Percentiles rank a stretch among this genome's conserved stretches.
Conservation (phyloP, 1,140 invertebrate species). For the Nasonia longicornis region DNA sequence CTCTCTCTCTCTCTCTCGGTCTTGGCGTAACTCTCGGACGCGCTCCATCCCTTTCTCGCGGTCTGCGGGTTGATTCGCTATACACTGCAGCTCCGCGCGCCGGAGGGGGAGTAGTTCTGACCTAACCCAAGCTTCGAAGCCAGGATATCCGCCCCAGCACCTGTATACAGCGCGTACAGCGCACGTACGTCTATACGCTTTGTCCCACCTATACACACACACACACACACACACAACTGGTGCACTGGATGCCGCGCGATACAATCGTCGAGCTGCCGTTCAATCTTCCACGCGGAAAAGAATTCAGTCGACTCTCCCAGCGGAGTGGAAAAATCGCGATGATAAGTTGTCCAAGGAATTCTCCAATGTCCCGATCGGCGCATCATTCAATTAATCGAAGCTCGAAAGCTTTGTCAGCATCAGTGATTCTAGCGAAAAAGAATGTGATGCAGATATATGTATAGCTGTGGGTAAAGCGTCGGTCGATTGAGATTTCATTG, state of each 20-base stretch:
- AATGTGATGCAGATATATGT: not conserved
- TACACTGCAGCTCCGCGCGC: not conserved
- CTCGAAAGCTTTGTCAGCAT: no score
- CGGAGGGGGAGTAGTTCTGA: not conserved
- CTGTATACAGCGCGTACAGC: not conserved
- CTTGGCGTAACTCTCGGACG: conserved; percentile 2
- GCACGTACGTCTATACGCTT: conserved; percentile 4
- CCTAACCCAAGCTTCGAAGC: not conserved
- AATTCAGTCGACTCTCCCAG: conserved; percentile 36
- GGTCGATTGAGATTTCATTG: not conserved
- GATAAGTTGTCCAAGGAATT: conserved; percentile 47
- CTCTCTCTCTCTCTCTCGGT: not conserved
- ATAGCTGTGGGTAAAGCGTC: not conserved
- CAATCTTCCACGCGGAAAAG: conserved; percentile 46
- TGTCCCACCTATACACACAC: not conserved
- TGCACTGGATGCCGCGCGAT: not conserved
- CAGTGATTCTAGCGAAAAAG: not conserved
- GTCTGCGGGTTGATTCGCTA: conserved; percentile 2
- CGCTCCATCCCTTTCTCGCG: not conserved
- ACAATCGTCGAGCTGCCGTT: conserved; percentile 46
- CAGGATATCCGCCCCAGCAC: not conserved
- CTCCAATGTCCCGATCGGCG: conserved; percentile 47
- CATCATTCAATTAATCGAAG: not conserved
- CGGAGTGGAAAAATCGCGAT: conserved; percentile 23
- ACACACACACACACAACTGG: not conserved